Conservation (phyloP, 2,888 invertebrate species). For the Prostheceraeus crozeri region DNA sequence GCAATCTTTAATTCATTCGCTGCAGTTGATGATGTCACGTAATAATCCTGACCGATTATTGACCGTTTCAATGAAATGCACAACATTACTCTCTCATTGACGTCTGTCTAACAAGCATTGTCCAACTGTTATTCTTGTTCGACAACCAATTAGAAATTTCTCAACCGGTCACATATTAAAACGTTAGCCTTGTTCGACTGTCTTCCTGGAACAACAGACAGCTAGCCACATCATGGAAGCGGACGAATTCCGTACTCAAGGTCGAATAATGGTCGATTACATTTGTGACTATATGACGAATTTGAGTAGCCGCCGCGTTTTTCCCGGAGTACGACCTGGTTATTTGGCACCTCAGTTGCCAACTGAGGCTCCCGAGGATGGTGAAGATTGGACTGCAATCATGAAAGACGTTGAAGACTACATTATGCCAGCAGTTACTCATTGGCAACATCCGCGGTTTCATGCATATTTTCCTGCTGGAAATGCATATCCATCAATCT, state of each 20-base stretch:
- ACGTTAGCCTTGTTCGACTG: no score
- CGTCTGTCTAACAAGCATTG: no score
- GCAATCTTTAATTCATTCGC: no score
- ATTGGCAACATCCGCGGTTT: constrained; percentile 97
- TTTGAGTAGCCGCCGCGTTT: constrained; percentile 30
- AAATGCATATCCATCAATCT: constrained; percentile 88
- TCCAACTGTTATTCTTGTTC: no score
- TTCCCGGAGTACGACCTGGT: constrained; percentile 38
- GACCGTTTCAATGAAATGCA: no score
- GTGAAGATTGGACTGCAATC: constrained; percentile 35
- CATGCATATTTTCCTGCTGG: constrained; percentile 98
- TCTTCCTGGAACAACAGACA: no score
- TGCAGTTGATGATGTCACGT: no score
- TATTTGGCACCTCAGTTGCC: constrained; percentile 34
- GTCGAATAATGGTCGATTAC: constrained; percentile 37
- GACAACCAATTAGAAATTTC: no score
- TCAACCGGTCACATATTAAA: no score
- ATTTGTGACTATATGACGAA: constrained; percentile 35
- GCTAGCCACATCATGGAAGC: no score
- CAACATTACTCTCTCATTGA: no score
- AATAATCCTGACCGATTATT: no score
- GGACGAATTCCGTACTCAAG: constrained; percentile 29
- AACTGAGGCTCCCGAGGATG: constrained; percentile 29
- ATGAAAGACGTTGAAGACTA: constrained; percentile 37
- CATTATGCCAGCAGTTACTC: constrained; percentile 60